Evolutionary conservation across 2,888 invertebrate species (phyloP), one percentile per base, ranked within the genome.

Genomic region (Lasius fuliginosus): DNA sequence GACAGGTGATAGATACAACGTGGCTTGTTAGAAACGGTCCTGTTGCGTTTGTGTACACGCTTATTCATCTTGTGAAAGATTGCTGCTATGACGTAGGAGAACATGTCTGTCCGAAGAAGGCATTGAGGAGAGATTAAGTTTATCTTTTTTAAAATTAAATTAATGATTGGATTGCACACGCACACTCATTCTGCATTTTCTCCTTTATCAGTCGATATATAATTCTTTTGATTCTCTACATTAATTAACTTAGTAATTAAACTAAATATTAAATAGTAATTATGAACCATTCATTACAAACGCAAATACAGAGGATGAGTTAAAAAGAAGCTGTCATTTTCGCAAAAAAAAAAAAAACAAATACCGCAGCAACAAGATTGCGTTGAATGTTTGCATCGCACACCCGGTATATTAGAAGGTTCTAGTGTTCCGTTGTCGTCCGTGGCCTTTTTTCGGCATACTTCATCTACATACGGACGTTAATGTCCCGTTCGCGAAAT

Each of bases 401-500:
- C 71, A 71, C 60, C 33, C 60, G n/a, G 73, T 71, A 60, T 36
- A 79, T 81, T 46, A 33, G 27, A 60, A 71, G 46, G 27, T 18
- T 60, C 79, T 81, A 71, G 46, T 30, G 18, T n/a, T 9, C 30
- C 9, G 18, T 33, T 62, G 71, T 81, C 27, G 36, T 65, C 36
- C 67, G 36, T 23, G n/a, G 53, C 23, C 71, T 49, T 71, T 71
- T 71, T 81, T 69, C 60, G 46, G 18, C 46, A 60, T 60, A 81
- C 73, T 73, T 71, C 60, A 81, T 81, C 46, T 71, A 71, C 46
- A 81, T 60, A 46, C 60, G 71, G 79, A 81, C 79, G 36, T 81
- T 81, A 81, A 81, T 9, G 79, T 62, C 60, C 71, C 36, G 73
- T 60, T 58, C 73, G 60, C 60, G 71, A 81, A 68, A 81, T 81